These are phyloP conservation scores for Latrodectus hesperus DNA, from an alignment of 2,888 invertebrate species.

Conservation along the genomic window DNA sequence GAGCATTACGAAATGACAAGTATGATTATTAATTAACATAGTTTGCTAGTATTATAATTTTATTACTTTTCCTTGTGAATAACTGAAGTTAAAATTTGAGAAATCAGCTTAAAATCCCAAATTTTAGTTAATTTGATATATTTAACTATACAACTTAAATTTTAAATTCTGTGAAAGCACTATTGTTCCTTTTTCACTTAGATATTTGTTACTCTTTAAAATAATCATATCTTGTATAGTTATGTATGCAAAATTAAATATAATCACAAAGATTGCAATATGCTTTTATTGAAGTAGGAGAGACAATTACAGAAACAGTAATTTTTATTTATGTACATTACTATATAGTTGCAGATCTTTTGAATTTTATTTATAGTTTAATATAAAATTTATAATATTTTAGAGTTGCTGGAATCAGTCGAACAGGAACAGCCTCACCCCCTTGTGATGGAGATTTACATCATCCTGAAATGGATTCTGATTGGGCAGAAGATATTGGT, in stretches of 20 bases:
- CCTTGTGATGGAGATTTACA: constrained; percentile 72
- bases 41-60: too few relatives aligned
- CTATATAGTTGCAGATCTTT: too few relatives aligned
- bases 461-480: constrained; percentile 80
- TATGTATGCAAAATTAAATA: too few relatives aligned
- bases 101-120: not conserved
- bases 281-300: too few relatives aligned
- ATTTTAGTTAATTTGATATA: not conserved
- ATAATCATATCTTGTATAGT: too few relatives aligned
- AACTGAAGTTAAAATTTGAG: too few relatives aligned
- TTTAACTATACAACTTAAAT: not conserved
- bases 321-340: not conserved
- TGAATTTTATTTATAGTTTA: not conserved
- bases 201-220: too few relatives aligned
- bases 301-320: too few relatives aligned
- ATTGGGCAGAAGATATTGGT: constrained; percentile 88
- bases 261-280: too few relatives aligned
- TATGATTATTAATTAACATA: constrained; percentile 1
- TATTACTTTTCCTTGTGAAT: too few relatives aligned
- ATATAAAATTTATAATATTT: not conserved
- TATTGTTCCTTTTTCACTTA: too few relatives aligned
- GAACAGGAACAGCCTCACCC: constrained; percentile 72
- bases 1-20: constrained; percentile 76
- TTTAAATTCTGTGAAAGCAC: too few relatives aligned
- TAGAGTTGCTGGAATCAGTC: constrained; percentile 42